A percentile compares a stretch with the other conserved stretches of the same genome.
Conservation (phyloP, 2,888 invertebrate genomes). For the Cephus runcator region DNA sequence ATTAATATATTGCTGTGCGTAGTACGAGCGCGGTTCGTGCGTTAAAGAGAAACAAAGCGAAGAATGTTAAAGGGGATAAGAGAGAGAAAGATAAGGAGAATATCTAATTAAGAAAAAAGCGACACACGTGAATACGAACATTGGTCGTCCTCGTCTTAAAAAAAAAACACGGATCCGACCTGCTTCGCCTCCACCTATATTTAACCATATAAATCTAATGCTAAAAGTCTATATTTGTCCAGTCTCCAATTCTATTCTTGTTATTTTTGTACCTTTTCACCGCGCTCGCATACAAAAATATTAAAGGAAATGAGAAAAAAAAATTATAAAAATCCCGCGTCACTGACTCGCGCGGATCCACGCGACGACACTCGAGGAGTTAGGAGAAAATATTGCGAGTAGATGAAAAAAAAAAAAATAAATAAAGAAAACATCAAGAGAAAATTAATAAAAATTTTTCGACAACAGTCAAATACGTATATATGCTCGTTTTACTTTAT, state of each 20-base stretch:
- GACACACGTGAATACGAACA: not conserved
- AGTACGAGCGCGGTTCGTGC: not conserved
- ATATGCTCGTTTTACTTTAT: not conserved
- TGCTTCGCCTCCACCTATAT: conserved; percentile 1
- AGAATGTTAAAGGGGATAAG: not conserved
- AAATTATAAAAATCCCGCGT: not conserved
- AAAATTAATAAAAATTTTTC: not conserved
- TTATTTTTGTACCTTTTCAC: conserved; percentile 48
- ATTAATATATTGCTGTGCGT: not conserved
- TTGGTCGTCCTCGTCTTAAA: not conserved
- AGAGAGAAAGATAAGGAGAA: conserved; percentile 7
- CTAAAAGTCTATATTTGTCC: conserved; percentile 25
- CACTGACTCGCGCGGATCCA: not conserved
- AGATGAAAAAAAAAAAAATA: conserved; percentile 9
- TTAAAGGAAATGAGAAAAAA: not conserved
- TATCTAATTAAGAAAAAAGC: not conserved
- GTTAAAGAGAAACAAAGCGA: not conserved
- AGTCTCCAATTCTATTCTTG: conserved; percentile 38
- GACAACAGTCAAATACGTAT: not conserved
- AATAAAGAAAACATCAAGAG: conserved; percentile 1
- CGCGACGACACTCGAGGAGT: not conserved
- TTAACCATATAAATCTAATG: conserved; percentile 13
- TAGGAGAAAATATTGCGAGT: too few relatives aligned
- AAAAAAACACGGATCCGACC: not conserved
- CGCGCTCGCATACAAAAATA: conserved; percentile 22